These are phyloP conservation scores for Mormyrus hasselquistii DNA, from an alignment of 2,797 vertebrate genomes.

Conservation along the genomic window DNA sequence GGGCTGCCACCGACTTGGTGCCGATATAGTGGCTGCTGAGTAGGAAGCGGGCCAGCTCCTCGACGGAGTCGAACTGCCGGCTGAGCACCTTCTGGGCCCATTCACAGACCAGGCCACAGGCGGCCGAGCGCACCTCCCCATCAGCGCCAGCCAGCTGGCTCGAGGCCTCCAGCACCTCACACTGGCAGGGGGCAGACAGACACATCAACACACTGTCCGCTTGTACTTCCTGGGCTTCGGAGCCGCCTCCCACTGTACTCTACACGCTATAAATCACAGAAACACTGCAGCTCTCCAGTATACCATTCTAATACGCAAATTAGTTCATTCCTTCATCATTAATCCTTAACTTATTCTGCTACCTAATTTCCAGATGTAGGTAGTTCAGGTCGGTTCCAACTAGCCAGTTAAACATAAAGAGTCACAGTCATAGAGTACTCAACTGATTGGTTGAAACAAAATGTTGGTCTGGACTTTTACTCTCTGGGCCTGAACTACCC, in stretches of 20 bases:
- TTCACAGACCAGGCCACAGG: conserved; percentile 93
- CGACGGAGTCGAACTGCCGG: conserved; percentile 87
- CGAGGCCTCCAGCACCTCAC: conserved; percentile 76
- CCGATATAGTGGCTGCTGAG: conserved; percentile 96
- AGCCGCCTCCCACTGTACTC: background rate
- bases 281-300: background rate
- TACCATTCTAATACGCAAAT: background rate
- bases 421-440: background rate
- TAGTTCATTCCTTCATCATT: background rate
- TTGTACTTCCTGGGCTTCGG: background rate
- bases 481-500: background rate
- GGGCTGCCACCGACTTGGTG: conserved; percentile 93
- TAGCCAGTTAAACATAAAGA: background rate
- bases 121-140: conserved; percentile 83
- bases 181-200: conserved; percentile 49
- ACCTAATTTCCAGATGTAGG: background rate
- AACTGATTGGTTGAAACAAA: background rate
- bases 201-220: background rate
- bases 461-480: background rate
- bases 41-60: conserved; percentile 93
- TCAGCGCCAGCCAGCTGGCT: conserved; percentile 79
- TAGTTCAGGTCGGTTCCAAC: background rate
- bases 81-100: conserved; percentile 99
- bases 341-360: background rate
- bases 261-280: background rate